Conservation (phyloP, 2,888 invertebrate genomes). For the Dione juno region DNA sequence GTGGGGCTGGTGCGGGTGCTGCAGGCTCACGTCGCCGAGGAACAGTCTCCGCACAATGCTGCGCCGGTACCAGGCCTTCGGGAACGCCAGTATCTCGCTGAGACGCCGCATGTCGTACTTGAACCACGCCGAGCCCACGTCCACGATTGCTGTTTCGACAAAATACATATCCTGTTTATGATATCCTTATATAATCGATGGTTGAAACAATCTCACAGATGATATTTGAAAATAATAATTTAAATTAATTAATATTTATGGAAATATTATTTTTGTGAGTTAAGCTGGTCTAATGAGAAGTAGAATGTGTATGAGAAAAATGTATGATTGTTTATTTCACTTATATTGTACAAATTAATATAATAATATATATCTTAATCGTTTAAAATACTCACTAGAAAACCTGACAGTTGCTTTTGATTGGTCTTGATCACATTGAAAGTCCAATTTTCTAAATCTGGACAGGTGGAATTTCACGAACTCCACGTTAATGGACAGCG, state of each 20-base stretch:
- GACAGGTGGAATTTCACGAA: slow-evolving; percentile 98
- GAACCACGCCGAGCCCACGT: slow-evolving; percentile 97
- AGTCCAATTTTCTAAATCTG: slow-evolving; percentile 93
- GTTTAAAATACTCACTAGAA: slow-evolving; percentile 86
- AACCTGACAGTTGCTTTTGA: slow-evolving; percentile 95
- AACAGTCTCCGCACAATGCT: slow-evolving; percentile 96
- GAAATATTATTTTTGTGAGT: too few species aligned
- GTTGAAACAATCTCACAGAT: too few species aligned
- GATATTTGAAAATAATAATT: too few species aligned
- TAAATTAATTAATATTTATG: too few species aligned
- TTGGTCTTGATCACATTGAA: slow-evolving; percentile 87
- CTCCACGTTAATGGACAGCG: slow-evolving; percentile 97
- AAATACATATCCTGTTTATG: too few species aligned
- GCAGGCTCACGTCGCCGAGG: slow-evolving; percentile 94
- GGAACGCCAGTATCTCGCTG: slow-evolving; percentile 98
- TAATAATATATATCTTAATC: too few species aligned
- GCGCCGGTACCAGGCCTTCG: slow-evolving; percentile 98
- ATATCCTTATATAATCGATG: too few species aligned
- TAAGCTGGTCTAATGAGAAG: too few species aligned
- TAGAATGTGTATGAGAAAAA: too few species aligned
- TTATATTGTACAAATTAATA: too few species aligned
- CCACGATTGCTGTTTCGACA: slow-evolving; percentile 89
- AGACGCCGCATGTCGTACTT: slow-evolving; percentile 99
- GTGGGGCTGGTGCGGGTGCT: slow-evolving; percentile 42
- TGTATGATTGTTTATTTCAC: too few species aligned